phyloP scores from a whole-genome alignment of 2,888 invertebrate species.

The Scaptomyza cyrtandrae region DNA sequence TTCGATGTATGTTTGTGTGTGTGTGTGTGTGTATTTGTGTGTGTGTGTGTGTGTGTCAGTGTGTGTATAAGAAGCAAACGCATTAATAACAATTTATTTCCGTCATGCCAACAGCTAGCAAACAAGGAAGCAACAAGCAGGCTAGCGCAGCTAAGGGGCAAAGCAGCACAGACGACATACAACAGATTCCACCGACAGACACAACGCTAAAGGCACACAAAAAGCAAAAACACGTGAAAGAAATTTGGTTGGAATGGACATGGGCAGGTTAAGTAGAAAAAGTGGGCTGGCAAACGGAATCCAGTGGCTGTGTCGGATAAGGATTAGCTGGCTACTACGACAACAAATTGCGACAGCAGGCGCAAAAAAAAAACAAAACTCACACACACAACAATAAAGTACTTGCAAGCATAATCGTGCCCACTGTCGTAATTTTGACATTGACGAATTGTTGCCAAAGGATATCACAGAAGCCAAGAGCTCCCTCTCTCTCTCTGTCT shows the following conservation, averaged over 20 bases:
- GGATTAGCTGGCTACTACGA: background rate
- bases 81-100: conserved; percentile 78
- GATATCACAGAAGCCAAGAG: conserved; percentile 30
- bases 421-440: conserved; percentile 71
- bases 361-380: conserved; percentile 14
- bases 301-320: conserved; percentile 1
- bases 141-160: background rate
- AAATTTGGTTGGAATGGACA: conserved; percentile 14
- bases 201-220: conserved; percentile 16
- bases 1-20: background rate
- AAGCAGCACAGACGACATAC: conserved; percentile 47
- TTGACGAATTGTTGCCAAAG: conserved; percentile 70
- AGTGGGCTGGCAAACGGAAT: conserved; percentile 3
- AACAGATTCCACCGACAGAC: conserved; percentile 40
- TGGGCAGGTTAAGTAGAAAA: conserved; percentile 29
- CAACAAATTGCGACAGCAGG: conserved; percentile 65
- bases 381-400: conserved; percentile 11
- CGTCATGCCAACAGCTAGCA: conserved; percentile 39
- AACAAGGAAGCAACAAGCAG: conserved; percentile 10
- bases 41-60: background rate
- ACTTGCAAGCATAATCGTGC: conserved; percentile 51
- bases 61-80: conserved; percentile 33
- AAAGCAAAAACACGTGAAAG: conserved; percentile 3
- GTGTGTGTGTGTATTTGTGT: background rate
- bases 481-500: background rate